phyloP scores from a whole-genome alignment of 2,888 invertebrate species.

The Euspilapteryx auroguttella region DNA sequence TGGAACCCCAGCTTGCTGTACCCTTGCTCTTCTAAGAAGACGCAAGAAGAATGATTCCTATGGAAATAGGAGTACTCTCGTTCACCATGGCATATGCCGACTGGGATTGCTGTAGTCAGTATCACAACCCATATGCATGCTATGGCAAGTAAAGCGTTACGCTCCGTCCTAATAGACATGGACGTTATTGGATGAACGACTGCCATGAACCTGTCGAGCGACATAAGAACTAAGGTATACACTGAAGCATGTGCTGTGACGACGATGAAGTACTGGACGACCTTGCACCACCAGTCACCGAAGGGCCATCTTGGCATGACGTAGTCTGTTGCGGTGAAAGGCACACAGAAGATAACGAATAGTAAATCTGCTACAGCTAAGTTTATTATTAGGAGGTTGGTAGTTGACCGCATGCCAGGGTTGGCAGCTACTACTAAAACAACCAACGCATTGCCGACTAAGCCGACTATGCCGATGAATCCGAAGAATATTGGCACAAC shows the following conservation, averaged over 20 bases:
- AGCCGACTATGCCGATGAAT: conserved; percentile 82
- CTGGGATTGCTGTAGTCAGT: conserved; percentile 75
- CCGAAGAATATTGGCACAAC: conserved; percentile 84
- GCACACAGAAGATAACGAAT: conserved; percentile 92
- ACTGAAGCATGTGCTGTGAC: conserved; percentile 93
- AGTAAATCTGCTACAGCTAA: conserved; percentile 87
- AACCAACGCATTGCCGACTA: conserved; percentile 86
- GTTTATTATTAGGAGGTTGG: conserved; percentile 89
- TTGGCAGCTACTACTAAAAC: conserved; percentile 87
- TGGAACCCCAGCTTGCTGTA: conserved; percentile 67
- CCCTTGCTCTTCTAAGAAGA: conserved; percentile 65
- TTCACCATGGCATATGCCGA: conserved; percentile 76
- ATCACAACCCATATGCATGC: conserved; percentile 81
- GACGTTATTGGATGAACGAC: conserved; percentile 92
- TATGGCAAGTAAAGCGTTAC: conserved; percentile 79
- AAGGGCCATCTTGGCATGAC: conserved; percentile 89
- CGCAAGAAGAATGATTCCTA: conserved; percentile 68
- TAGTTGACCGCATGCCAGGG: conserved; percentile 91
- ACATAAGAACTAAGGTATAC: conserved; percentile 93
- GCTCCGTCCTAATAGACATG: conserved; percentile 81
- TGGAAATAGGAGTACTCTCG: conserved; percentile 66
- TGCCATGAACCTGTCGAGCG: conserved; percentile 87
- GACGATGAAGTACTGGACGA: conserved; percentile 88
- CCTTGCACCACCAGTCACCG: conserved; percentile 87
- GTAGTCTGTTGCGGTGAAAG: conserved; percentile 91